phyloP scores from a whole-genome alignment of 1,140 invertebrate species.

The Apis laboriosa region DNA sequence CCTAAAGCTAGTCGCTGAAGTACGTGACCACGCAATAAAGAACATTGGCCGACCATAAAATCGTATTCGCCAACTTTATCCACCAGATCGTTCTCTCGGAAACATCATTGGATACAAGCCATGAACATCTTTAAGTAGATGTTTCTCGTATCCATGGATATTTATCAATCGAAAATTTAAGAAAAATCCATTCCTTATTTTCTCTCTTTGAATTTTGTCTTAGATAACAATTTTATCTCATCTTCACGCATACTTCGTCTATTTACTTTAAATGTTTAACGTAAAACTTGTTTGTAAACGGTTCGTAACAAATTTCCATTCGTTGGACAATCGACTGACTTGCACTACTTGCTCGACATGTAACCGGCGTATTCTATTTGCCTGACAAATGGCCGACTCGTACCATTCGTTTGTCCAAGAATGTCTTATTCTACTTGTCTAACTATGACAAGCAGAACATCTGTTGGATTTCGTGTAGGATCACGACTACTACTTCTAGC shows the following conservation, averaged over 20 bases:
- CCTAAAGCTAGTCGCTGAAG: constrained; percentile 53
- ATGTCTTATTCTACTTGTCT: too few species aligned
- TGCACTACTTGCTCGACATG: too few species aligned
- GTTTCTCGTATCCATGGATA: constrained; percentile 11
- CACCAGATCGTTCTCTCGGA: not conserved
- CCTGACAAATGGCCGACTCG: too few species aligned
- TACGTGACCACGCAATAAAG: constrained; percentile 61
- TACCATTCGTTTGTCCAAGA: too few species aligned
- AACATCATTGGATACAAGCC: not conserved
- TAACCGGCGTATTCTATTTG: too few species aligned
- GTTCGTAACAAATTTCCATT: not conserved
- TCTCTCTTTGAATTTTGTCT: not conserved
- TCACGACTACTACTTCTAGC: not conserved
- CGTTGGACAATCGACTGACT: too few species aligned
- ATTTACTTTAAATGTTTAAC: too few species aligned
- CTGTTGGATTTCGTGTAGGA: not conserved
- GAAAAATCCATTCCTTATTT: not conserved
- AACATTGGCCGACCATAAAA: constrained; percentile 51
- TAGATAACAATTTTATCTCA: not conserved
- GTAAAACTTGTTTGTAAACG: too few species aligned
- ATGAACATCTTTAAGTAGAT: constrained; percentile 11
- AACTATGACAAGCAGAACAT: too few species aligned
- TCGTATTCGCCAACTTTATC: constrained; percentile 50
- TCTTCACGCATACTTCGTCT: not conserved
- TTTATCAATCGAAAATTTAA: not conserved